A percentile compares a stretch with the other conserved stretches of the same genome.
Evolutionary conservation across 2,113 vertebrate genomes (phyloP).

Genomic region (Epinephelus lanceolatus): DNA sequence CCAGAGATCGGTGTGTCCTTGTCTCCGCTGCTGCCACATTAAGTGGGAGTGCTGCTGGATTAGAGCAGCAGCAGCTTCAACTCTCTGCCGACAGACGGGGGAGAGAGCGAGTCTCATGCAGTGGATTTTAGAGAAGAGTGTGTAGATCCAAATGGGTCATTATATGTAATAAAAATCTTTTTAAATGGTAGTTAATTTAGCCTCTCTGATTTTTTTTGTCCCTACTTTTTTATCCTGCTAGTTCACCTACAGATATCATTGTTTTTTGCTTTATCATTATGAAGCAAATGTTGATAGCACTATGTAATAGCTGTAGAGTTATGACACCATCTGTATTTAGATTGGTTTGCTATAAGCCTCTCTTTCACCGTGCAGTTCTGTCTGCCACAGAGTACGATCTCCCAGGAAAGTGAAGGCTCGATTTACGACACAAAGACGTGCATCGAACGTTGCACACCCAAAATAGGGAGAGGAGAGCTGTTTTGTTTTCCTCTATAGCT

Average conservation of each 20-base stretch:
- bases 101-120: conserved; percentile 22
- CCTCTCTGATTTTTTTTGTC: background rate
- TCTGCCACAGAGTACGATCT: too few relatives aligned
- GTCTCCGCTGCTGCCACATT: conserved; percentile 33
- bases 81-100: conserved; percentile 1
- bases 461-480: too few relatives aligned
- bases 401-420: too few relatives aligned
- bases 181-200: background rate
- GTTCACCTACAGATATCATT: accelerated
- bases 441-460: too few relatives aligned
- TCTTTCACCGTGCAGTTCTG: too few relatives aligned
- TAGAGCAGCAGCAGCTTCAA: conserved; percentile 47
- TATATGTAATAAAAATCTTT: background rate
- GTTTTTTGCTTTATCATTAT: too few relatives aligned
- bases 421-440: too few relatives aligned
- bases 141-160: background rate
- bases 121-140: conserved; percentile 2
- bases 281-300: too few relatives aligned
- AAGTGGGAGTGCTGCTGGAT: conserved; percentile 58
- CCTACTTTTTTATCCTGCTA: background rate
- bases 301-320: too few relatives aligned
- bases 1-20: conserved; percentile 14
- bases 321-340: too few relatives aligned
- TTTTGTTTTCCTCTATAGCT: too few relatives aligned
- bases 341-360: too few relatives aligned